Base-by-base conservation (phyloP, 2,113 vertebrate species). In the Carassius carassius region DNA sequence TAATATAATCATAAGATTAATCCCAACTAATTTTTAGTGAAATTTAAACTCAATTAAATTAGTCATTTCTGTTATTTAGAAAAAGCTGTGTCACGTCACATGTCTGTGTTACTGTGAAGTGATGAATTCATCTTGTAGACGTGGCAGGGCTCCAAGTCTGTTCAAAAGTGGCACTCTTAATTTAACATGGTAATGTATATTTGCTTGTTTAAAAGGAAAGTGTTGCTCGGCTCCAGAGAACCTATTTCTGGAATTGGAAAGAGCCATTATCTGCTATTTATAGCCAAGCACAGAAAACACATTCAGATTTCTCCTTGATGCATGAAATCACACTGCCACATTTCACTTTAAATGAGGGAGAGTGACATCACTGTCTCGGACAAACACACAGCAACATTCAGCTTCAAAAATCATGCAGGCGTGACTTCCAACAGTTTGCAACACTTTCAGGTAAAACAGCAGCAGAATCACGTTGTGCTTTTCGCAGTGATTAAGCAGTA, bases 261-360 rank as follows among this genome's bases (percentile, higher is more conserved):
- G 72, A 87, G 77, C 32, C 12, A 56, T 87, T 87, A 85, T 89
- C 79, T 73, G 73, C 79, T 89, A 89, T 89, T 89, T 87, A 87
- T 89, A 89, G 86, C 81, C 80, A 62, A 47, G 35, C 81, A 81
- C 86, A 87, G 83, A 89, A 89, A 83, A 87, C 84, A 87, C 84
- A 87, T 80, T 87, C 77, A 81, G 84, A 84, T 81, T 86, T 69
- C 67, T 83, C 29, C 41, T 54, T 85, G 86, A 88, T 44, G 13
- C 79, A 90, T 91, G 85, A 92, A 87, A 90, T 91, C 85, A 79
- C 89, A 87, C 89, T 85, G 65, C 78, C 69, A 81, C 81, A 80
- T 76, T 81, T 85, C 70, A 74, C 82, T 82, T 86, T 67, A 83
- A 41, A 41, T 49, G 67, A 82, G 58, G 79, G 25, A 67, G 76